Percentiles rank a stretch among this genome's conserved stretches.
Conservation (phyloP, 2,888 invertebrate genomes). For the Stenodema calcarata region DNA sequence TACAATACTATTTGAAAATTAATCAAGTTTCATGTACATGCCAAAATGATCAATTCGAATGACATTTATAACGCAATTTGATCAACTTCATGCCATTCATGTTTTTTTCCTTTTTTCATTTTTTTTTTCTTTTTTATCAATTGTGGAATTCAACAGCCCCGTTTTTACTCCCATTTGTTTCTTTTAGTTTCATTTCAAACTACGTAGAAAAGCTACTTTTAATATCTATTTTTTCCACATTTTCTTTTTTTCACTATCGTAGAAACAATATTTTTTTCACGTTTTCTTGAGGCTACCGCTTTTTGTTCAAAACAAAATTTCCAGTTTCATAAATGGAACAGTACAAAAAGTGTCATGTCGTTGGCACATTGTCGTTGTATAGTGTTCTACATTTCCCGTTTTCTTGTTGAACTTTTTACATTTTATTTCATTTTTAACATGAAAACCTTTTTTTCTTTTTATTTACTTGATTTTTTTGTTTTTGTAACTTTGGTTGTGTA, state of each 20-base stretch:
- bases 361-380: background rate
- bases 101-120: background rate
- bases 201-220: conserved; percentile 26
- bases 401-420: background rate
- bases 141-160: background rate
- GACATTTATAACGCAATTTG: too few relatives aligned
- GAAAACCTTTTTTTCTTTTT: background rate
- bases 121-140: background rate
- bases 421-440: background rate
- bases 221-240: background rate
- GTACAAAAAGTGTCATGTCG: background rate
- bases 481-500: conserved; percentile 8
- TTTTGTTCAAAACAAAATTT: background rate
- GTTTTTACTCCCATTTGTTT: background rate
- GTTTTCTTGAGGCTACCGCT: background rate
- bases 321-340: background rate
- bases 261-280: background rate
- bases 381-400: background rate
- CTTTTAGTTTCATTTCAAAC: background rate
- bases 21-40: too few relatives aligned
- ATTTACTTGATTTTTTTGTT: background rate
- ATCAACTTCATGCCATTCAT: background rate
- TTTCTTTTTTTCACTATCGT: conserved; percentile 30
- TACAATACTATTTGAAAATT: too few relatives aligned
- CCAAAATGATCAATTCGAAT: too few relatives aligned